Evolutionary conservation across 2,113 vertebrate species (phyloP).

Genomic region (Pomatorhinus ruficollis): DNA sequence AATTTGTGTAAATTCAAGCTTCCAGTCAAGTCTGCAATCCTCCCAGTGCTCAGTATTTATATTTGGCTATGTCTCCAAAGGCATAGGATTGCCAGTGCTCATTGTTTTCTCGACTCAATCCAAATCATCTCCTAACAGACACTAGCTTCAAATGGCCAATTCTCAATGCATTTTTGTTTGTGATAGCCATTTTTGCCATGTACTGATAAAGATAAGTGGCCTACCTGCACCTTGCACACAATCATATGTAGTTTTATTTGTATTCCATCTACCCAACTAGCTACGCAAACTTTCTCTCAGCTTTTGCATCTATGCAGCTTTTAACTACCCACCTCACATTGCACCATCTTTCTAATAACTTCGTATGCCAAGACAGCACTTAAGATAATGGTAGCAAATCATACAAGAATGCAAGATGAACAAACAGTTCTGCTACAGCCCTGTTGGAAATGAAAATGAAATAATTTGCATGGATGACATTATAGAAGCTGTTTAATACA

Average conservation of each 20-base stretch:
- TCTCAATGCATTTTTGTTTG: neutral
- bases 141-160: neutral
- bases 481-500: neutral
- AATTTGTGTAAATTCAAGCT: neutral
- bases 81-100: neutral
- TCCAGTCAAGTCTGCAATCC: neutral
- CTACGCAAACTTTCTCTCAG: neutral
- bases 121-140: neutral
- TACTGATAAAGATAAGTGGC: neutral
- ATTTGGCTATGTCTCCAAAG: neutral
- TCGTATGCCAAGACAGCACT: neutral
- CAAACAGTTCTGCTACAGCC: neutral
- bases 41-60: neutral
- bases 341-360: neutral
- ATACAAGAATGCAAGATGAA: neutral
- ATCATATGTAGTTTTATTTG: neutral
- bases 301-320: neutral
- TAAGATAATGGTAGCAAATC: neutral
- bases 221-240: neutral
- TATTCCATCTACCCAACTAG: neutral
- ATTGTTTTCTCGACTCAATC: neutral
- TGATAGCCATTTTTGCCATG: neutral
- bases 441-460: neutral
- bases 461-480: neutral
- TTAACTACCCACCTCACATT: neutral